Evolutionary conservation across 2,888 invertebrate species (phyloP).

Genomic region (Perizoma flavofasciatum): DNA sequence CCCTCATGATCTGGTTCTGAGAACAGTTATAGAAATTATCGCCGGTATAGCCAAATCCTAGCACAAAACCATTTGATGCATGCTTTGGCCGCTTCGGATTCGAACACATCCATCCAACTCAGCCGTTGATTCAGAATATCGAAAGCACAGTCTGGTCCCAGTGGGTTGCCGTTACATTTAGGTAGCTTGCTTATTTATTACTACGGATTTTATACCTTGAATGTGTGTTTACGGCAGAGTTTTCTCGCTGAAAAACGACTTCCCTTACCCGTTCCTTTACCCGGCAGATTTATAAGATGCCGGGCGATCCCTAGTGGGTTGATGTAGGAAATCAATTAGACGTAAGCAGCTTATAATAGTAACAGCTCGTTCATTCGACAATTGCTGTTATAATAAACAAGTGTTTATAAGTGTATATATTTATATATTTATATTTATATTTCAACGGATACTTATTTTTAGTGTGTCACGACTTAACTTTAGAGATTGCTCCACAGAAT

Average conservation of each 20-base stretch:
- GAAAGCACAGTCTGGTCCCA: neutral
- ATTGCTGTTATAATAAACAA: too few species aligned
- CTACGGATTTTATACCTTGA: conserved; percentile 20
- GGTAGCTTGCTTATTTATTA: conserved; percentile 27
- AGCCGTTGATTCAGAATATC: neutral
- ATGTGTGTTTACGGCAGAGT: conserved; percentile 25
- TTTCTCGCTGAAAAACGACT: conserved; percentile 24
- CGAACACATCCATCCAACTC: too few species aligned
- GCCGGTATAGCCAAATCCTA: too few species aligned
- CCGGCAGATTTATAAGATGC: conserved; percentile 27
- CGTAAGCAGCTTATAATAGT: neutral
- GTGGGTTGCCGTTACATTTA: conserved; percentile 10
- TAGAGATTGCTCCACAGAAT: too few species aligned
- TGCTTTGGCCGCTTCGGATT: too few species aligned
- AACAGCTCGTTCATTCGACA: neutral
- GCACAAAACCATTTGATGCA: too few species aligned
- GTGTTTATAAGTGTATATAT: too few species aligned
- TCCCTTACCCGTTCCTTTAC: conserved; percentile 11
- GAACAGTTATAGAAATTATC: too few species aligned
- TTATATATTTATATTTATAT: too few species aligned
- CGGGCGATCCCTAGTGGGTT: conserved; percentile 22
- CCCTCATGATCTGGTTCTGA: too few species aligned
- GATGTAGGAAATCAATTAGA: conserved; percentile 20
- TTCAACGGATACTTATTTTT: too few species aligned
- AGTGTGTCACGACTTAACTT: too few species aligned